A percentile compares a stretch with the other conserved stretches of the same genome.
Conservation (phyloP, 2,113 vertebrate species). For the Lophius piscatorius region DNA sequence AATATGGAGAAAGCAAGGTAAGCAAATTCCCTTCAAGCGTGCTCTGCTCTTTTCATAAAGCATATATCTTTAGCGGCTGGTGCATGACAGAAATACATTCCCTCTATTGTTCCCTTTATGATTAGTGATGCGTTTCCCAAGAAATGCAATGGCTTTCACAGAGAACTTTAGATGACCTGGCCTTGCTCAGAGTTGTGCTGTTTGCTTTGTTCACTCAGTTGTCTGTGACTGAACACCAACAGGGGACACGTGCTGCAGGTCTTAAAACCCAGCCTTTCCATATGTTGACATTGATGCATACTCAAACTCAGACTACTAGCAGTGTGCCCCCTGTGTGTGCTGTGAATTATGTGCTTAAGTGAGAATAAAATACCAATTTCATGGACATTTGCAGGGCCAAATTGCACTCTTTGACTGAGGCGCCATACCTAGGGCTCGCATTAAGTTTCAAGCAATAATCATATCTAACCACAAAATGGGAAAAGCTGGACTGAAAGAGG, state of each 20-base stretch:
- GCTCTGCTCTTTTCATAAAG: constrained; percentile 17
- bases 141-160: constrained; percentile 24
- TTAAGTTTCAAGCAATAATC: constrained; percentile 63
- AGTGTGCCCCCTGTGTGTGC: constrained; percentile 1
- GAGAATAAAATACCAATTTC: constrained; percentile 67
- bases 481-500: background rate
- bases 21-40: constrained; percentile 20
- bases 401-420: constrained; percentile 64
- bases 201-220: background rate
- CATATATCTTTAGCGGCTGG: background rate
- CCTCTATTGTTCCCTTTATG: constrained; percentile 9
- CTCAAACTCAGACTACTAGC: constrained; percentile 7
- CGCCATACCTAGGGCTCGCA: constrained; percentile 25
- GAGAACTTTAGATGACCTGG: constrained; percentile 41
- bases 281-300: constrained; percentile 11
- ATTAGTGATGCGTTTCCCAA: constrained; percentile 29
- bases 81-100: constrained; percentile 3
- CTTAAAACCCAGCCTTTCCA: constrained; percentile 1
- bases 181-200: constrained; percentile 6
- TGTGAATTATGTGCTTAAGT: constrained; percentile 4
- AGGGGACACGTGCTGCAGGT: background rate
- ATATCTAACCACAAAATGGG: constrained; percentile 39
- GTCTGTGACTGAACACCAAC: too few species aligned
- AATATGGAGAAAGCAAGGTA: constrained; percentile 17
- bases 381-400: constrained; percentile 59